Base-by-base conservation (phyloP, 1,140 invertebrate species). In the Achatina immaculata region DNA sequence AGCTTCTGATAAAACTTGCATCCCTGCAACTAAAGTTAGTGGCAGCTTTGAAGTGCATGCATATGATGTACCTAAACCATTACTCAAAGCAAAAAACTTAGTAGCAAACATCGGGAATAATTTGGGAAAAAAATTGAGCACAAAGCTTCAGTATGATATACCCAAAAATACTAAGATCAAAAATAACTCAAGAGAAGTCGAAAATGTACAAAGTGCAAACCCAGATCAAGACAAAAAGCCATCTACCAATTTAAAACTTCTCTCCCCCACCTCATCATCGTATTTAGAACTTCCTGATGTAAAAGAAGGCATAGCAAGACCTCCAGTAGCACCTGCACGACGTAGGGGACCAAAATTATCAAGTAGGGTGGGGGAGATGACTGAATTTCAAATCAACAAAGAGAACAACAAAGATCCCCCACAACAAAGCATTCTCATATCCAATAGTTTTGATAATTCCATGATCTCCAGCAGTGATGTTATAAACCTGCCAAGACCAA, bases 41-140 rank as follows among this genome's bases (percentile, higher is more conserved):
- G n/a, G 28, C n/a, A 34, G 6, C n/a, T 31, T 31, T 62, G 58
- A 62, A 62, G 4, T 4, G 6, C 58, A 62, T 28, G 0, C 28
- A 31, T 62, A 62, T 19, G 58, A 62, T 28, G 16, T 19, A 21
- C 31, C 40, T 24, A 16, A 9, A 21, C 34, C 51, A 24, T 34
- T 62, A 4, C 28, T 34, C 31, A 76, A 76, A 76, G 74, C 48
- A 24, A 76, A 40, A 62, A 76, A 65, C 55, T 76, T 51, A 55
- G 66, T n/a, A 66, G 55, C 58, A 48, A 79, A 38, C 78, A 76
- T 73, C 21, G 58, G 58, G 3, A 62, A 62, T 62, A 62, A 28
- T 16, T 31, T 62, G 0, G 58, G 58, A 31, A 28, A 62, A 28
- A 2, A 28, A 34, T 21, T 62, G n/a, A 62, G 58, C 28, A 58